A percentile compares a stretch with the other conserved stretches of the same genome.
Conservation (phyloP, 2,888 invertebrate genomes). For the Parnassius apollo region DNA sequence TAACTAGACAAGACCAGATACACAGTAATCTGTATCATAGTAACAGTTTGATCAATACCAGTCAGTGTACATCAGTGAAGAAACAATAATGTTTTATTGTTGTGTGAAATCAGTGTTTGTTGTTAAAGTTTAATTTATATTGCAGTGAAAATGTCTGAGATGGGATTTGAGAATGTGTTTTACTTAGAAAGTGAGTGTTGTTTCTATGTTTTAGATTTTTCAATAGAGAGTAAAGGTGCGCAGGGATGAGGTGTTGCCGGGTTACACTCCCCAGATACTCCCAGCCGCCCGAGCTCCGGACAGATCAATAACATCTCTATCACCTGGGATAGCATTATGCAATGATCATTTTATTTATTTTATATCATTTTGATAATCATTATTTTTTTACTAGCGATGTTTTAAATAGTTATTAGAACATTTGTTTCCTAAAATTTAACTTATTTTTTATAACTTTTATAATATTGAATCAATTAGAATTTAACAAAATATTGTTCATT, state of each 20-base stretch:
- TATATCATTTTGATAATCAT: slow-evolving; percentile 13
- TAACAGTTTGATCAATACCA: slow-evolving; percentile 74
- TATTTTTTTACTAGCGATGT: neutral
- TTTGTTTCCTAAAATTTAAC: too few species aligned
- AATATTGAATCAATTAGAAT: too few species aligned
- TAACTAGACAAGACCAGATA: slow-evolving; percentile 38
- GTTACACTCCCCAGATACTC: slow-evolving; percentile 67
- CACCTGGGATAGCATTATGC: slow-evolving; percentile 70
- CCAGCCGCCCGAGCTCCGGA: slow-evolving; percentile 53
- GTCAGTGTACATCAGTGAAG: slow-evolving; percentile 50
- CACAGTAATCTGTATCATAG: slow-evolving; percentile 55
- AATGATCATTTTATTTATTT: slow-evolving; percentile 40
- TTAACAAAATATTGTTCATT: too few species aligned
- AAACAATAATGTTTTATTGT: slow-evolving; percentile 59
- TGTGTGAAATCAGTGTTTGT: slow-evolving; percentile 34
- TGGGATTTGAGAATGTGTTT: slow-evolving; percentile 78
- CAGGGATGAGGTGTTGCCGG: slow-evolving; percentile 76
- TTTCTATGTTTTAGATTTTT: slow-evolving; percentile 36
- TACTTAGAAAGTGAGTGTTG: slow-evolving; percentile 78
- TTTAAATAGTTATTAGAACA: too few species aligned
- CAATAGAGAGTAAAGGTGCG: slow-evolving; percentile 53
- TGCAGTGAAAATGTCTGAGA: slow-evolving; percentile 66
- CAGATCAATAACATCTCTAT: slow-evolving; percentile 78
- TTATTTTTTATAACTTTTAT: too few species aligned
- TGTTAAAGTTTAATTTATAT: slow-evolving; percentile 29